Conservation (phyloP, 2,888 invertebrate species). For the Colletes collaris region DNA sequence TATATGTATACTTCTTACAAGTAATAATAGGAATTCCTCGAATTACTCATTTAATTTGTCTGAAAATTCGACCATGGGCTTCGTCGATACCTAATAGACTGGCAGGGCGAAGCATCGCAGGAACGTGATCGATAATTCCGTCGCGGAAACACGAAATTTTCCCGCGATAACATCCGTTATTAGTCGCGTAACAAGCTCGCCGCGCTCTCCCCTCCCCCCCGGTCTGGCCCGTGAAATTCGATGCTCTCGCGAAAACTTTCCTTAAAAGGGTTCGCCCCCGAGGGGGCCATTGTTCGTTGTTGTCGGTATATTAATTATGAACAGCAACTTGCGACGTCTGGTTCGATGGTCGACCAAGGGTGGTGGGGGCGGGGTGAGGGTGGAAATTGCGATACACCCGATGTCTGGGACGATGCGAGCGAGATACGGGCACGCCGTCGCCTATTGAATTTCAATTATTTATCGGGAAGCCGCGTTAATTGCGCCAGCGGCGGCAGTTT, state of each 20-base stretch:
- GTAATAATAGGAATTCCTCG: no score
- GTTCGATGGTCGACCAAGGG: slow-evolving; percentile 20
- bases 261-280: slow-evolving; percentile 42
- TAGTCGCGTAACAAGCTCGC: slow-evolving; percentile 26
- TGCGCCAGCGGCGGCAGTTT: slow-evolving; percentile 57
- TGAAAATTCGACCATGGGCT: not conserved
- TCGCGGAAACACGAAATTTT: slow-evolving; percentile 30
- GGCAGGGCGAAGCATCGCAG: slow-evolving; percentile 7
- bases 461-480: slow-evolving; percentile 73
- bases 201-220: not conserved
- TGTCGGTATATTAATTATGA: slow-evolving; percentile 65
- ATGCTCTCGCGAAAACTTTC: slow-evolving; percentile 72
- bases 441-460: slow-evolving; percentile 79
- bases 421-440: slow-evolving; percentile 26
- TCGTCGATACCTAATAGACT: slow-evolving; percentile 6
- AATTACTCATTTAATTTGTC: not conserved
- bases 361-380: slow-evolving; percentile 27
- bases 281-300: slow-evolving; percentile 35
- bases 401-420: slow-evolving; percentile 13
- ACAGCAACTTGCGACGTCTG: slow-evolving; percentile 33
- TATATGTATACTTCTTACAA: no score
- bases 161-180: slow-evolving; percentile 33
- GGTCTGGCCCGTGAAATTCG: slow-evolving; percentile 68
- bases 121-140: slow-evolving; percentile 48
- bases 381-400: slow-evolving; percentile 49